Evolutionary conservation across 2,797 vertebrate species (phyloP).

Genomic region (Sphenopsis melanotis): DNA sequence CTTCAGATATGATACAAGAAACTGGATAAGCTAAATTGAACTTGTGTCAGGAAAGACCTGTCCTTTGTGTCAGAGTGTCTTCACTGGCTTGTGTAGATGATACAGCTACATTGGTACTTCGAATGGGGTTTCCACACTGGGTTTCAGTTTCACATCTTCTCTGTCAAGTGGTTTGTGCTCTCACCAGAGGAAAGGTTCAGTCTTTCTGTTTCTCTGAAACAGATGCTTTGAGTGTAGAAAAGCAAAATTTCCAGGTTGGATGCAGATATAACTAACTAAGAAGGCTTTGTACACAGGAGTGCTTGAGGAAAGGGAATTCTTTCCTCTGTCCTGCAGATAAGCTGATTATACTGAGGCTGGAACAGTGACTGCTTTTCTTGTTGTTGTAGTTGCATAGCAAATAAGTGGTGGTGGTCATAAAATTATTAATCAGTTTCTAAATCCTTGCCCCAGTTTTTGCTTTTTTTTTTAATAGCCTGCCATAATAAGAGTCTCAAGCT

Average conservation of each 20-base stretch:
- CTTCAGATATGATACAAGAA: not conserved
- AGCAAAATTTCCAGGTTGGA: not conserved
- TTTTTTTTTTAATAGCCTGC: not conserved
- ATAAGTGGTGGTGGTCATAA: not conserved
- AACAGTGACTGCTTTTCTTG: not conserved
- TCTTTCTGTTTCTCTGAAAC: not conserved
- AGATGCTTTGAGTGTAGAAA: not conserved
- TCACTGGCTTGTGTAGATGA: not conserved
- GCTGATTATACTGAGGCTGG: not conserved
- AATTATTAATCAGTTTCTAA: slow-evolving; percentile 33
- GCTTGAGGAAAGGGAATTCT: not conserved
- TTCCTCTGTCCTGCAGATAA: slow-evolving; percentile 3
- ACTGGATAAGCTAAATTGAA: not conserved
- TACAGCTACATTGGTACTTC: not conserved
- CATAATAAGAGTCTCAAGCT: not conserved
- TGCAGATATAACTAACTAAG: not conserved
- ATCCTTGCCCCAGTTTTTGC: not conserved
- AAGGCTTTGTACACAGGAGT: not conserved
- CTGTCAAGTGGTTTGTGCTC: not conserved
- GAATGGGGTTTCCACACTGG: not conserved
- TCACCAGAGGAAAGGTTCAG: not conserved
- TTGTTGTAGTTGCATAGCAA: slow-evolving; percentile 16
- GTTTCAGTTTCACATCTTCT: not conserved
- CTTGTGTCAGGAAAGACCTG: not conserved
- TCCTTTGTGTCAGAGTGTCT: not conserved